Conservation (phyloP, 2,888 invertebrate genomes). For the Leptothorax acervorum region DNA sequence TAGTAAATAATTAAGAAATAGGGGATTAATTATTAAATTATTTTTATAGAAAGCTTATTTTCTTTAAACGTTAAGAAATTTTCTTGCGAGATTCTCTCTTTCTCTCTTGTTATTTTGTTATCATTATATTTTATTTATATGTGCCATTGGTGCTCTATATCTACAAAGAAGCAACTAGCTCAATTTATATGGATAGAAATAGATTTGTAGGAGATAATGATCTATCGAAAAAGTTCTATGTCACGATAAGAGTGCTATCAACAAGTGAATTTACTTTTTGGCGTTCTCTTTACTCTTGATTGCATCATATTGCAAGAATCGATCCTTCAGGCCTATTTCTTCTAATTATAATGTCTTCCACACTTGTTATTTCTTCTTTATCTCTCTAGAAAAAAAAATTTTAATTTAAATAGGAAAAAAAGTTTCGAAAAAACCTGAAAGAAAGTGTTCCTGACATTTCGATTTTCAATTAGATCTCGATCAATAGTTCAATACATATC, state of each 20-base stretch:
- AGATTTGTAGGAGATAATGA: not conserved
- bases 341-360: not conserved
- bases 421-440: not conserved
- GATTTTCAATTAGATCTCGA: not conserved
- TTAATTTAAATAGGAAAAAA: not conserved
- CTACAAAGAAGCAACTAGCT: not conserved
- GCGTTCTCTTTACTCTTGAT: not conserved
- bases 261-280: slow-evolving; percentile 7
- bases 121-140: not conserved
- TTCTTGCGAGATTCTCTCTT: not conserved
- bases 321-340: not conserved
- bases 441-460: not conserved
- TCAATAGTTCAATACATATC: not conserved
- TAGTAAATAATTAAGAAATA: not conserved
- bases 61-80: not conserved
- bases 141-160: not conserved
- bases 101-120: not conserved
- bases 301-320: not conserved
- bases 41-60: not conserved
- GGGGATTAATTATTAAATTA: not conserved
- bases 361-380: not conserved
- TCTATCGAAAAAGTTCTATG: not conserved
- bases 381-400: not conserved
- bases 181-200: not conserved
- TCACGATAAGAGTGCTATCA: slow-evolving; percentile 6